phyloP scores from a whole-genome alignment of 2,888 invertebrate genomes.

The Cheilosia impressa region DNA sequence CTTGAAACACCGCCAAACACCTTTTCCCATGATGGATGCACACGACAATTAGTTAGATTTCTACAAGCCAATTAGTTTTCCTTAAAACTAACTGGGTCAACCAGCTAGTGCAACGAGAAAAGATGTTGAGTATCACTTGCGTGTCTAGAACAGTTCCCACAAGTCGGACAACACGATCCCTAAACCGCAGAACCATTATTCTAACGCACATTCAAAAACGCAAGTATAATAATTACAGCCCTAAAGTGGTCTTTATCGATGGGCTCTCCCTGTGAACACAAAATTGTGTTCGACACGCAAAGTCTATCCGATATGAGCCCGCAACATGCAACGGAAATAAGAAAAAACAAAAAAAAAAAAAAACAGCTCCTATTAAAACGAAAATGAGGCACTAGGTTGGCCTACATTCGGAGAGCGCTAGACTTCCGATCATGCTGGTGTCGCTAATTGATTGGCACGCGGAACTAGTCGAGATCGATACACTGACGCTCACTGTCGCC shows the following conservation, averaged over 20 bases:
- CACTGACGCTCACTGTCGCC: neutral
- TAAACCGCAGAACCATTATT: slow-evolving; percentile 12
- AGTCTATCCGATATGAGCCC: slow-evolving; percentile 29
- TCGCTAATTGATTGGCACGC: slow-evolving; percentile 42
- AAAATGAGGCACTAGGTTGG: slow-evolving; percentile 39
- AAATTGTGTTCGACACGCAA: slow-evolving; percentile 50
- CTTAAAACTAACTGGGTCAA: slow-evolving; percentile 26
- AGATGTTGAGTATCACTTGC: slow-evolving; percentile 27
- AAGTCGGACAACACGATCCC: slow-evolving; percentile 4
- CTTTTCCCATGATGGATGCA: neutral
- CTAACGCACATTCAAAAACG: slow-evolving; percentile 11
- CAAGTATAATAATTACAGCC: slow-evolving; percentile 17
- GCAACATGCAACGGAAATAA: slow-evolving; percentile 58
- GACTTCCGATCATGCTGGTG: slow-evolving; percentile 27
- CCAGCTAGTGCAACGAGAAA: slow-evolving; percentile 2
- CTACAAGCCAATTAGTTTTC: neutral
- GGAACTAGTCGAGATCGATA: slow-evolving; percentile 54
- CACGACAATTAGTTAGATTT: neutral
- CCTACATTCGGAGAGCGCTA: slow-evolving; percentile 14
- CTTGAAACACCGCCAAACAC: no score
- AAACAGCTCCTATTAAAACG: slow-evolving; percentile 21
- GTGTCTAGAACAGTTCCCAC: slow-evolving; percentile 49
- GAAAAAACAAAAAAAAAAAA: slow-evolving; percentile 22
- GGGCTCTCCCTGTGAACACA: slow-evolving; percentile 20
- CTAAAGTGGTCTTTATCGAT: slow-evolving; percentile 51